These are phyloP conservation scores for Apomyelois bistriatella DNA, from an alignment of 2,888 invertebrate species.

Conservation along the genomic window DNA sequence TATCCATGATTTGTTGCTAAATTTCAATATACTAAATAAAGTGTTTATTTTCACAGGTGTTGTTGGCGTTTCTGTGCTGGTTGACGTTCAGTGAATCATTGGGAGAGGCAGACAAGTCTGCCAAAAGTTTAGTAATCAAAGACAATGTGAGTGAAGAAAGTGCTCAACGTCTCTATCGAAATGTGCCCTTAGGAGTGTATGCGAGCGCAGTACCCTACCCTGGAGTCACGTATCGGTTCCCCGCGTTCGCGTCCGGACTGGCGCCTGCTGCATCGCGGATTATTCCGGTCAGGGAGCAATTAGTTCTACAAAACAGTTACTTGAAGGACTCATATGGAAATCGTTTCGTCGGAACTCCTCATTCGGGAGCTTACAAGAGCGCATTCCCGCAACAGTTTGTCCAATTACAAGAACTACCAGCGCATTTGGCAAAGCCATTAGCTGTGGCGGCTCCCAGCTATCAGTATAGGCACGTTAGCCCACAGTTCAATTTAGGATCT, in stretches of 20 bases:
- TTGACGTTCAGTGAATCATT: conserved; percentile 40
- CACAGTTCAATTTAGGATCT: conserved; percentile 49
- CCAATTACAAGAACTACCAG: conserved; percentile 60
- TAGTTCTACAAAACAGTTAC: conserved; percentile 44
- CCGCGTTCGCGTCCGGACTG: conserved; percentile 41
- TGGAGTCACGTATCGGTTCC: conserved; percentile 57
- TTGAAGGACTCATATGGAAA: conserved; percentile 71
- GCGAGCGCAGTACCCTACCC: conserved; percentile 61
- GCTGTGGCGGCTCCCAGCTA: conserved; percentile 46
- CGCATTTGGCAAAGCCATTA: conserved; percentile 63
- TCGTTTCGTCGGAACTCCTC: conserved; percentile 52
- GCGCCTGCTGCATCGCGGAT: conserved; percentile 41
- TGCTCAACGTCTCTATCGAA: conserved; percentile 55
- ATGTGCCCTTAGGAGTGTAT: conserved; percentile 53
- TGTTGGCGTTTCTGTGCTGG: conserved; percentile 51
- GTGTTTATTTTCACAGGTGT: conserved; percentile 45
- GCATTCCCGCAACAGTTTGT: conserved; percentile 63
- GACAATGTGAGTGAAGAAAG: conserved; percentile 57
- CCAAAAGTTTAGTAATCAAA: conserved; percentile 34
- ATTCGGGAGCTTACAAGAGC: conserved; percentile 49
- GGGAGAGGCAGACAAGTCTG: conserved; percentile 35
- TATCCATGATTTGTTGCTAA: neutral
- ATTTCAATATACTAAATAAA: conserved; percentile 4
- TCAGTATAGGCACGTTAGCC: conserved; percentile 46
- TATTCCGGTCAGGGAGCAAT: conserved; percentile 50